Evolutionary conservation across 2,797 vertebrate species (phyloP).

Genomic region (Hydrocynus forskahlii): DNA sequence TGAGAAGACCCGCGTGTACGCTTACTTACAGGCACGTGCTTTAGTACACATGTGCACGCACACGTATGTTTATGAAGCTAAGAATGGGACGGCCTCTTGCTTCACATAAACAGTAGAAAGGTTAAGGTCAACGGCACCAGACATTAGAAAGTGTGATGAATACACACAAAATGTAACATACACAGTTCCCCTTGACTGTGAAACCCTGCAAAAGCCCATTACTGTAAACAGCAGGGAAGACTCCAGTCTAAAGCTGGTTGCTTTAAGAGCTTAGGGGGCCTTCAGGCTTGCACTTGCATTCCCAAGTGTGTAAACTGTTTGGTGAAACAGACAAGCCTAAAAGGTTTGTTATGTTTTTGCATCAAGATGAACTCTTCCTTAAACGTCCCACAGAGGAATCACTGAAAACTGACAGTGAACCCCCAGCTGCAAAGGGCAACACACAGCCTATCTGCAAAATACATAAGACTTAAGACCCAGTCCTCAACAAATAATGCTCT

Average conservation of each 20-base stretch:
- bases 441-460: background rate
- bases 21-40: background rate
- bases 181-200: background rate
- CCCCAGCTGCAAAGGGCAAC: constrained; percentile 21
- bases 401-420: constrained; percentile 8
- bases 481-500: constrained; percentile 51
- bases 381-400: background rate
- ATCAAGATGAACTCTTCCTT: background rate
- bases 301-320: constrained; percentile 27
- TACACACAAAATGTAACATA: constrained; percentile 6
- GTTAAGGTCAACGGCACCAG: background rate
- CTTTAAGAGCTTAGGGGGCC: constrained; percentile 23
- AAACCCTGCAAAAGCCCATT: background rate
- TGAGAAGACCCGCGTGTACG: background rate
- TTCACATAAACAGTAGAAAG: background rate
- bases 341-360: constrained; percentile 15
- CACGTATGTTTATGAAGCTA: background rate
- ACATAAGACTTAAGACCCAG: background rate
- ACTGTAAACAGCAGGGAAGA: constrained; percentile 35
- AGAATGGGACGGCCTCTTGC: background rate
- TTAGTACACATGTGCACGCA: constrained; percentile 16
- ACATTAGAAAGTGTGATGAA: background rate
- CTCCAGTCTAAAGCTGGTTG: constrained; percentile 17
- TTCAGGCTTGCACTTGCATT: constrained; percentile 3
- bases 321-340: background rate